Evolutionary conservation across 2,797 vertebrate species (phyloP).

Genomic region (Clamator glandarius): DNA sequence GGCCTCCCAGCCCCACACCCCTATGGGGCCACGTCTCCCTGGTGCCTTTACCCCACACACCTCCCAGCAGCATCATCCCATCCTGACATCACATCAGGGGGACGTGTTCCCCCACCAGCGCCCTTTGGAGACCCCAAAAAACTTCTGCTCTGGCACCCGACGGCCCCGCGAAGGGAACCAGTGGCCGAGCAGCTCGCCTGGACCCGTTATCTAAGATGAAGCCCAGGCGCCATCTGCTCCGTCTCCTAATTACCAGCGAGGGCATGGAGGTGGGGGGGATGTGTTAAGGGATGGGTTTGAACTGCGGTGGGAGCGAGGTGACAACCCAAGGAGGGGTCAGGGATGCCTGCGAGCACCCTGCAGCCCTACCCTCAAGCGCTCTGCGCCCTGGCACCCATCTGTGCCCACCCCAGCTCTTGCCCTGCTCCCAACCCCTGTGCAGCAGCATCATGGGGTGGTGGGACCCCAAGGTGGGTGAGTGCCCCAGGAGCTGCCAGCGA

Average conservation of each 20-base stretch:
- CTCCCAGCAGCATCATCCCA: accelerated
- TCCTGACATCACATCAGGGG: accelerated
- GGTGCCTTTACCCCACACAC: neutral
- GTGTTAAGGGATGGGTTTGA: neutral
- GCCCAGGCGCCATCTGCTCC: constrained; percentile 66
- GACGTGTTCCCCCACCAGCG: neutral
- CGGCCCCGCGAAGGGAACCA: neutral
- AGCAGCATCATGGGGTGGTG: neutral
- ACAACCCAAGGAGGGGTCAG: neutral
- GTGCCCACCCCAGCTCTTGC: neutral
- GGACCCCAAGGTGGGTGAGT: neutral
- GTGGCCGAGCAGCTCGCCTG: neutral
- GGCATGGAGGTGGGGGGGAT: neutral
- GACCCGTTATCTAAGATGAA: constrained; percentile 58
- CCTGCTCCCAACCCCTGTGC: neutral
- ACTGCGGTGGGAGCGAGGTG: accelerated
- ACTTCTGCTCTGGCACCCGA: neutral
- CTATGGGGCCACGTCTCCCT: neutral
- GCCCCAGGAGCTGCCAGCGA: neutral
- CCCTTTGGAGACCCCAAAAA: neutral
- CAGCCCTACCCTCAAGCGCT: no score
- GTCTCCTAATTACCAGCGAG: constrained; percentile 44
- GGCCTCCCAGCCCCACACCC: neutral
- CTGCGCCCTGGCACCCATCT: neutral
- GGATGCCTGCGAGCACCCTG: neutral